Percentiles rank a stretch among this genome's conserved stretches.
Evolutionary conservation across 2,797 vertebrate genomes (phyloP).

Genomic region (Enteromius anoplus): DNA sequence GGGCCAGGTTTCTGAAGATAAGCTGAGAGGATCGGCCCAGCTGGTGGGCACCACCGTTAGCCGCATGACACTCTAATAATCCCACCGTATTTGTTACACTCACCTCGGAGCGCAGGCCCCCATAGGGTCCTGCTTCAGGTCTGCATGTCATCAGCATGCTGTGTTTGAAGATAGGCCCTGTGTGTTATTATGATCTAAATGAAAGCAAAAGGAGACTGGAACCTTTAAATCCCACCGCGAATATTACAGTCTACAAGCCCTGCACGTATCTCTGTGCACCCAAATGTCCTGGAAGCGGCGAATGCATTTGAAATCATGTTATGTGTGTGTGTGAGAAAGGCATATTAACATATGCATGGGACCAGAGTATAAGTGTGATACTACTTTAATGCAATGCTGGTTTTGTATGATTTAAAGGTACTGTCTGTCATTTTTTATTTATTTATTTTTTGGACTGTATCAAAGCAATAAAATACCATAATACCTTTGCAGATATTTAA

Average conservation of each 20-base stretch:
- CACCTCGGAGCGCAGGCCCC: conserved; percentile 67
- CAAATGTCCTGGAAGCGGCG: conserved; percentile 75
- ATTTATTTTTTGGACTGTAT: neutral
- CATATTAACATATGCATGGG: conserved; percentile 56
- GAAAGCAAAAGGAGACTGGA: conserved; percentile 41
- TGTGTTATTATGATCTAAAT: conserved; percentile 73
- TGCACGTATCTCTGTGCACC: conserved; percentile 70
- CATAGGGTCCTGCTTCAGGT: conserved; percentile 71
- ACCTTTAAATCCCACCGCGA: conserved; percentile 57
- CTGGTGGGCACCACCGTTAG: conserved; percentile 40
- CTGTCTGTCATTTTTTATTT: too few relatives aligned
- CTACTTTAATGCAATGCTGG: neutral
- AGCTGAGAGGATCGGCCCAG: conserved; percentile 33
- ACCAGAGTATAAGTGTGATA: neutral
- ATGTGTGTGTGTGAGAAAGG: conserved; percentile 66
- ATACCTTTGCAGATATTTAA: neutral
- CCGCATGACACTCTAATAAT: conserved; percentile 63
- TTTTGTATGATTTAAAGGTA: neutral
- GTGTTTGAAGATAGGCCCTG: conserved; percentile 77
- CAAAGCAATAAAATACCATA: neutral
- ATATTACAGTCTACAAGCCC: conserved; percentile 64
- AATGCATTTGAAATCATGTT: conserved; percentile 68
- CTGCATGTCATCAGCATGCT: conserved; percentile 73
- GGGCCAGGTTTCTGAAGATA: conserved; percentile 26
- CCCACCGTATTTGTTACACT: conserved; percentile 79